Base-by-base conservation (phyloP, 2,888 invertebrate genomes). In the Macaria notata region DNA sequence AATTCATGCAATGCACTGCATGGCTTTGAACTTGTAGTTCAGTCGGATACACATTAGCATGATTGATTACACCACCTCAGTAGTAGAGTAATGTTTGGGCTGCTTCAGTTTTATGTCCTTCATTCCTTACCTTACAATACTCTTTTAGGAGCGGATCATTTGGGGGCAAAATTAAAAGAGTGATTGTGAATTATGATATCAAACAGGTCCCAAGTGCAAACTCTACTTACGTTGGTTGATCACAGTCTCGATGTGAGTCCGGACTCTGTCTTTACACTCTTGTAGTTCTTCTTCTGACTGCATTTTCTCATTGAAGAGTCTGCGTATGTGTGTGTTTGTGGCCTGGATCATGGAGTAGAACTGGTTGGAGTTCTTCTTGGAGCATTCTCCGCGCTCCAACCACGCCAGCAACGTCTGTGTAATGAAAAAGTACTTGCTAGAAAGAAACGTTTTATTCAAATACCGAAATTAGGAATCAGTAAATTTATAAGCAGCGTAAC, bases 321-420 rank as follows among this genome's bases (percentile, higher is more conserved):
- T 93, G 8, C 98, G 93, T 5, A 98, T 96, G 76, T 98, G 98
- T 0, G 98, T 96, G 87, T 98, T 98, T 0, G 97, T 97, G 31
- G 97, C 96, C 88, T 98, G 98, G 62, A 98, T 96, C 97, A 98
- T 97, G 5, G 98, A 96, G 84, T 98, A 98, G 86, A 98, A 98
- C 44, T 95, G 95, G 78, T 96, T 98, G 2, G 97, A 94, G 82
- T 97, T 98, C 61, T 96, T 94, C 82, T 98, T 98, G 47, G 94
- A 96, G 79, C 98, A 98, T 81, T 98, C 98, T 0, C 98, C 98
- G 8, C 98, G 94, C 76, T 98, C 98, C 68, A 99, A 83, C 98
- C 98, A 99, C 0, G 96, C 95, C 41, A 97, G 94, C 33, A 98
- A 94, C 31, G 96, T 95, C 93, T 95, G 84, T 44, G 84, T n/a